phyloP scores from a whole-genome alignment of 1,140 invertebrate genomes.

The Rhynchophorus ferrugineus region DNA sequence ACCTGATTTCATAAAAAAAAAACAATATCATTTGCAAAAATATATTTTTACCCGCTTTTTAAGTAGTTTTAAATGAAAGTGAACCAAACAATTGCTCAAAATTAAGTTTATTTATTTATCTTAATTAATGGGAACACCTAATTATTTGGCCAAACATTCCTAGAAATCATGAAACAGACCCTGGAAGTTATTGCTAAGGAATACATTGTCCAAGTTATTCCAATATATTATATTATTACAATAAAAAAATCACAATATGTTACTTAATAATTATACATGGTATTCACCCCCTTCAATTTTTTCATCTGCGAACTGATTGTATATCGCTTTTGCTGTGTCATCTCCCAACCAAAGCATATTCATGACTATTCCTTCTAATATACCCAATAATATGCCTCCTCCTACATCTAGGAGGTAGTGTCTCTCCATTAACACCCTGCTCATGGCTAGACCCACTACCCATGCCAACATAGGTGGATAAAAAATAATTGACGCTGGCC shows the following conservation, averaged over 20 bases:
- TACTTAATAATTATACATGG: slow-evolving; percentile 40
- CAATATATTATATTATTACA: no score
- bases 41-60: no score
- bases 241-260: slow-evolving; percentile 1
- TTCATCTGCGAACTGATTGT: slow-evolving; percentile 50
- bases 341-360: slow-evolving; percentile 59
- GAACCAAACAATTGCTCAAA: background rate
- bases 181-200: background rate
- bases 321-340: slow-evolving; percentile 43
- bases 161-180: background rate
- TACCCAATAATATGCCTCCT: slow-evolving; percentile 66
- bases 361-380: slow-evolving; percentile 63
- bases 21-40: no score
- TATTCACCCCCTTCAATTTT: slow-evolving; percentile 50
- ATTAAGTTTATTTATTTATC: background rate
- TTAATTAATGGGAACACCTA: background rate
- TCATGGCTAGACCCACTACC: slow-evolving; percentile 66
- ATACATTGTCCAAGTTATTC: no score
- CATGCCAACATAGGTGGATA: slow-evolving; percentile 62
- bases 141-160: background rate
- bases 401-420: slow-evolving; percentile 85
- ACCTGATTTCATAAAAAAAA: no score
- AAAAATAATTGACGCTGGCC: slow-evolving; percentile 53
- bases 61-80: no score
- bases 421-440: slow-evolving; percentile 70